Evolutionary conservation across 2,797 vertebrate genomes (phyloP).

Genomic region (Pantherophis alleghaniensis): DNA sequence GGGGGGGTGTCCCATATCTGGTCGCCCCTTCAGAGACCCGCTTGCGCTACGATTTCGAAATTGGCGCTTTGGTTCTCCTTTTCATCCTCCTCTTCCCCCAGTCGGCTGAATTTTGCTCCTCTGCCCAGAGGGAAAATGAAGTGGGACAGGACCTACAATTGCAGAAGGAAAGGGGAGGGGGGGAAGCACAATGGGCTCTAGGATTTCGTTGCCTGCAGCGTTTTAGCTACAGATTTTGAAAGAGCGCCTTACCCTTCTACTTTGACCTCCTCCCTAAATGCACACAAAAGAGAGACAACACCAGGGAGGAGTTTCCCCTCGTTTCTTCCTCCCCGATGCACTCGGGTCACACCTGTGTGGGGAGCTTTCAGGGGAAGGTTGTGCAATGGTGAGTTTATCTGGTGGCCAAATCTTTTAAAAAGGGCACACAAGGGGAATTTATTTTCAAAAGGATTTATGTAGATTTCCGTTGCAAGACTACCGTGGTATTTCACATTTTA

Average conservation of each 20-base stretch:
- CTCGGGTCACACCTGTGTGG: background rate
- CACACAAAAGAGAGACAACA: background rate
- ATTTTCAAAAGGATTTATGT: background rate
- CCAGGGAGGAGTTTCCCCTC: background rate
- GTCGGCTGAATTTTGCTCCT: background rate
- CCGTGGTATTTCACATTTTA: background rate
- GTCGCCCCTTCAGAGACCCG: too few relatives aligned
- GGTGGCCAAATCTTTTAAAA: too few relatives aligned
- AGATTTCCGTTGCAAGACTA: background rate
- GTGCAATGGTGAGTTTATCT: background rate
- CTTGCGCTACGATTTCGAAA: background rate
- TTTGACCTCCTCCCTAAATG: constrained; percentile 17
- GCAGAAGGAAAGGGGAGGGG: too few relatives aligned
- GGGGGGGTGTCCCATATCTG: background rate
- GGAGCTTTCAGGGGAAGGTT: background rate
- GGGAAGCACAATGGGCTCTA: background rate
- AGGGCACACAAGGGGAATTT: too few relatives aligned
- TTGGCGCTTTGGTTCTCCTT: background rate
- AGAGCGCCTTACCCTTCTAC: background rate
- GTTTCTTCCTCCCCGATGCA: background rate
- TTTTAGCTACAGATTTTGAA: background rate
- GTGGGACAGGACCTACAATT: background rate
- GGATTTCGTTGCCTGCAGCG: background rate
- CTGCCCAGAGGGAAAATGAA: background rate
- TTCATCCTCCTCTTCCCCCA: background rate